phyloP scores from a whole-genome alignment of 2,888 invertebrate genomes.

The Ophion ventricosus region DNA sequence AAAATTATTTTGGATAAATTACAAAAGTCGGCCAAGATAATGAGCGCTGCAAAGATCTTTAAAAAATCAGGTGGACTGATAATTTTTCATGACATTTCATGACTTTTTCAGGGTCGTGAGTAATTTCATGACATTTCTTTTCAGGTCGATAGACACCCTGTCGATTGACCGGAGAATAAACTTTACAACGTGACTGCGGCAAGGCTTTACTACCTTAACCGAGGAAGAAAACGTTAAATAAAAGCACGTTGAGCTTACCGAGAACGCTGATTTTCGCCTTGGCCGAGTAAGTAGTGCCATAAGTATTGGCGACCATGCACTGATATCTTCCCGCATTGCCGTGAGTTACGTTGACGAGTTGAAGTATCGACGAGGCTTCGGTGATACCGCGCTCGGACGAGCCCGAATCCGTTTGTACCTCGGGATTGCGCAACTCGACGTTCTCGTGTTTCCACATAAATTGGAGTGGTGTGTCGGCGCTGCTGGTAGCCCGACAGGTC shows the following conservation, averaged over 20 bases:
- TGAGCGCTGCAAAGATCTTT: no score
- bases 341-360: conserved; percentile 90
- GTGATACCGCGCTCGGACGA: conserved; percentile 86
- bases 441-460: conserved; percentile 96
- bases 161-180: no score
- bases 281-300: conserved; percentile 94
- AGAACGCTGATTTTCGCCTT: conserved; percentile 94
- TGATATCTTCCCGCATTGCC: conserved; percentile 95
- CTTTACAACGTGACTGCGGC: no score
- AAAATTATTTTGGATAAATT: no score
- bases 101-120: no score
- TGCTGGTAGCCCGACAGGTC: conserved; percentile 92
- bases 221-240: background rate
- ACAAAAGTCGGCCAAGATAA: no score
- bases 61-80: no score
- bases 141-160: no score
- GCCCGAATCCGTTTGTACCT: conserved; percentile 81
- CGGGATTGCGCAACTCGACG: conserved; percentile 84
- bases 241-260: conserved; percentile 84
- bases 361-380: conserved; percentile 89
- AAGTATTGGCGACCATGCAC: conserved; percentile 95
- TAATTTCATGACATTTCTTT: no score
- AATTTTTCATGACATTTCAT: no score
- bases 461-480: conserved; percentile 89
- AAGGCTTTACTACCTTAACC: background rate